Evolutionary conservation across 2,888 invertebrate genomes (phyloP).

Genomic region (Tetragonisca angustula): DNA sequence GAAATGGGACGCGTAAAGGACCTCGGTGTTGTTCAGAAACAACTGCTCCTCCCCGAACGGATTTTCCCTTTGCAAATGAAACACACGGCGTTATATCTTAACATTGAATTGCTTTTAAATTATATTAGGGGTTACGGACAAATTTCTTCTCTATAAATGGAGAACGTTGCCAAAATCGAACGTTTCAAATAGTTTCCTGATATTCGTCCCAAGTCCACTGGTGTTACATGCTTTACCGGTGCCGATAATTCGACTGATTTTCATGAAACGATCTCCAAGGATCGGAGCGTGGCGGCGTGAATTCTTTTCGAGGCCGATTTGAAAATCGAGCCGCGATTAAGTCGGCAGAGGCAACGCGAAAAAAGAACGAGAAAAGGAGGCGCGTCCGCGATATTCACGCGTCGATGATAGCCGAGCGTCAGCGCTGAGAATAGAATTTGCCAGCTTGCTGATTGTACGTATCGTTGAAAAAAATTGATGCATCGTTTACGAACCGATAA

Average conservation of each 20-base stretch:
- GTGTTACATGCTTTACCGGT: background rate
- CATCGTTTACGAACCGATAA: slow-evolving; percentile 62
- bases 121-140: background rate
- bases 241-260: background rate
- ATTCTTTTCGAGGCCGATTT: slow-evolving; percentile 33
- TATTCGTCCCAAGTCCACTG: background rate
- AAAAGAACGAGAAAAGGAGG: slow-evolving; percentile 64
- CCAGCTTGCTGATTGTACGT: slow-evolving; percentile 64
- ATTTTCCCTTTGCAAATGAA: slow-evolving; percentile 70
- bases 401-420: slow-evolving; percentile 73
- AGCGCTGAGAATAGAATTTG: slow-evolving; percentile 80
- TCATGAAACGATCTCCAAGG: background rate
- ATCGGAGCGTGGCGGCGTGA: slow-evolving; percentile 56
- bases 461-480: slow-evolving; percentile 69
- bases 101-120: background rate
- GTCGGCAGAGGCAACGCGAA: slow-evolving; percentile 26
- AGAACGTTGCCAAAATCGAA: background rate
- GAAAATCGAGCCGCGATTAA: slow-evolving; percentile 31
- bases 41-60: slow-evolving; percentile 78
- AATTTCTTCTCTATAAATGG: background rate
- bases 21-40: slow-evolving; percentile 77
- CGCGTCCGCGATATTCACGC: slow-evolving; percentile 72
- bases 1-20: slow-evolving; percentile 79
- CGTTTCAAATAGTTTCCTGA: background rate
- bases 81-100: background rate